Base-by-base conservation (phyloP, 2,113 vertebrate genomes). In the Vombatus ursinus region DNA sequence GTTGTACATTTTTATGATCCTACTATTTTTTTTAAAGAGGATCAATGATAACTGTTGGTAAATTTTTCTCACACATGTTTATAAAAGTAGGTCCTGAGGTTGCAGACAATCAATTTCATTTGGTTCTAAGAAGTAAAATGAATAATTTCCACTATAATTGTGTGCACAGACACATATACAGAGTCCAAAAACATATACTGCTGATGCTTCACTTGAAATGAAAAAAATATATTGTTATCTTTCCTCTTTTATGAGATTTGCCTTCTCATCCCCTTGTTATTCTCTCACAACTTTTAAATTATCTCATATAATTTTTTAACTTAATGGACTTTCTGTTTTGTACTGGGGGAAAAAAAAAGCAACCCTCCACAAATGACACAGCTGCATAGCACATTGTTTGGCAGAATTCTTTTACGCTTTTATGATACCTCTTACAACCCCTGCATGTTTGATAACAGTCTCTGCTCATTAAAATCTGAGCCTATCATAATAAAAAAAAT, bases 1-100 rank as follows among this genome's bases (percentile, higher is more conserved):
- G 95, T 16, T 49, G 90, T 92, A 96, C 31, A 92, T 96, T 96
- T 98, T 97, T 95, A 96, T 96, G 94, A 96, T 94, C 95, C 91
- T 94, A 49, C 95, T 91, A 95, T 94, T 97, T 95, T 95, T 95
- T 95, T 98, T 19, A 96, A 95, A 47, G 61, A 12, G 47, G 25
- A 90, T 95, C 61, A 94, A 28, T 92, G 96, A 90, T 96, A 96
- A 94, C 68, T 90, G 53, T 52, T 93, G 89, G 94, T 92, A 93
- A 96, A 96, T 96, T 95, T 94, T 93, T 96, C 91, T 92, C 96
- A 89, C 19, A 97, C 93, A 94, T 95, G 90, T 50, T 90, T 51
- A 96, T 94, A 96, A 96, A 96, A 96, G 57, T 94, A 91, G 50
- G n/a, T 94, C 89, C 68, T 95, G 4, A 92, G 93, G 50, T 95